These are phyloP conservation scores for Papilio machaon DNA, from an alignment of 1,140 invertebrate species.

Conservation along the genomic window DNA sequence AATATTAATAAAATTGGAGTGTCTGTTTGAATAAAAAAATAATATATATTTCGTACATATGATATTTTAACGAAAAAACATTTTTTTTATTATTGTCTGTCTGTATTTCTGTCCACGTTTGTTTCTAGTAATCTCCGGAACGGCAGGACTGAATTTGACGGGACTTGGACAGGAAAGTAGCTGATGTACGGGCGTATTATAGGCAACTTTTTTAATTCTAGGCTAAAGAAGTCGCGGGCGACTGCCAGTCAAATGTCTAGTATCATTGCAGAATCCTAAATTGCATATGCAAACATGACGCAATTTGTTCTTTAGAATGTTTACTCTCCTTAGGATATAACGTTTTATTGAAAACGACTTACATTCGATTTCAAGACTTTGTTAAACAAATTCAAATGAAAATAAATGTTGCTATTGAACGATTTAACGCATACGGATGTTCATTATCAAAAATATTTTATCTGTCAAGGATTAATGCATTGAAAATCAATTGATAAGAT, in stretches of 20 bases:
- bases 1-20: too few species aligned
- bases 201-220: too few species aligned
- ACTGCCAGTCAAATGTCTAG: background rate
- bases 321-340: background rate
- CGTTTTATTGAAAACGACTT: background rate
- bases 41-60: too few species aligned
- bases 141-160: too few species aligned
- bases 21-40: too few species aligned
- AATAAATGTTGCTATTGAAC: background rate
- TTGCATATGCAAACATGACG: background rate
- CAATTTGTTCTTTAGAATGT: background rate
- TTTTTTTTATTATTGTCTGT: too few species aligned
- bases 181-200: too few species aligned
- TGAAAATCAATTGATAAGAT: slow-evolving; percentile 14
- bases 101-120: too few species aligned
- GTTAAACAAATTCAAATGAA: background rate
- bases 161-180: too few species aligned
- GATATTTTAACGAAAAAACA: too few species aligned
- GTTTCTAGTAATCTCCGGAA: too few species aligned
- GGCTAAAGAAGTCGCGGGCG: too few species aligned
- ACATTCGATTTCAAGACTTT: background rate
- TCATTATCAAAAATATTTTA: slow-evolving; percentile 13
- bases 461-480: background rate
- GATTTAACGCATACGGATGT: background rate
- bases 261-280: background rate